Evolutionary conservation across 2,888 invertebrate species (phyloP).

Genomic region (Eremobia ochroleuca): DNA sequence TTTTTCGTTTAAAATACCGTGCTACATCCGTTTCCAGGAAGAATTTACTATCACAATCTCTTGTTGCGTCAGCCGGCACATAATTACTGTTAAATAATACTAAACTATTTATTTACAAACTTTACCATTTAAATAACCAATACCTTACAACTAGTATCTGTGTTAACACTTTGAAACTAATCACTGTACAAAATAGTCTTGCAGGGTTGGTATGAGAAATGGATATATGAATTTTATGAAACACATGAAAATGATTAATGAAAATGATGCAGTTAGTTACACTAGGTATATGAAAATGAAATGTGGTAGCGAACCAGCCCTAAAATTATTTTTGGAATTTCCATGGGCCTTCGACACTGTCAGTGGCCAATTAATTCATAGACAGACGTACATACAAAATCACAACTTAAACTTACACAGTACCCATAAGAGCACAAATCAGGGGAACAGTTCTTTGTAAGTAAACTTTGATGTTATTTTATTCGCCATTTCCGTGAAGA

Average conservation of each 20-base stretch:
- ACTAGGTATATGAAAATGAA: constrained; percentile 30
- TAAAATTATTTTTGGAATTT: constrained; percentile 51
- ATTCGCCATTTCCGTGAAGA: constrained; percentile 93
- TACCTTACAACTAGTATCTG: constrained; percentile 65
- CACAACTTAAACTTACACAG: constrained; percentile 54
- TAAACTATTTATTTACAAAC: constrained; percentile 65
- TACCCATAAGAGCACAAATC: constrained; percentile 61
- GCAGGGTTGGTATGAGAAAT: constrained; percentile 39
- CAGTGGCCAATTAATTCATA: constrained; percentile 24
- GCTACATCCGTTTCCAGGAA: constrained; percentile 30
- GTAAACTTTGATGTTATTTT: constrained; percentile 93
- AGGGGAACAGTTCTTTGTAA: constrained; percentile 93
- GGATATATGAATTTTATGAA: constrained; percentile 9
- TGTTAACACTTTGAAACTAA: constrained; percentile 41
- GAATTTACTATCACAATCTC: constrained; percentile 32
- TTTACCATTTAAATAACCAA: constrained; percentile 61
- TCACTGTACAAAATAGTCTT: constrained; percentile 42
- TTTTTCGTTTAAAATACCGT: background rate
- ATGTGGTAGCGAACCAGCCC: constrained; percentile 36
- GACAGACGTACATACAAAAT: constrained; percentile 50
- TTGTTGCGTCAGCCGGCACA: constrained; percentile 47
- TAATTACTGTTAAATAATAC: constrained; percentile 57
- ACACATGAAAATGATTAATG: constrained; percentile 10
- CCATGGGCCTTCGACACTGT: constrained; percentile 38
- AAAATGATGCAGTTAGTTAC: constrained; percentile 35